These are phyloP conservation scores for Coturnix japonica DNA, from an alignment of 2,113 vertebrate species.

Conservation along the genomic window DNA sequence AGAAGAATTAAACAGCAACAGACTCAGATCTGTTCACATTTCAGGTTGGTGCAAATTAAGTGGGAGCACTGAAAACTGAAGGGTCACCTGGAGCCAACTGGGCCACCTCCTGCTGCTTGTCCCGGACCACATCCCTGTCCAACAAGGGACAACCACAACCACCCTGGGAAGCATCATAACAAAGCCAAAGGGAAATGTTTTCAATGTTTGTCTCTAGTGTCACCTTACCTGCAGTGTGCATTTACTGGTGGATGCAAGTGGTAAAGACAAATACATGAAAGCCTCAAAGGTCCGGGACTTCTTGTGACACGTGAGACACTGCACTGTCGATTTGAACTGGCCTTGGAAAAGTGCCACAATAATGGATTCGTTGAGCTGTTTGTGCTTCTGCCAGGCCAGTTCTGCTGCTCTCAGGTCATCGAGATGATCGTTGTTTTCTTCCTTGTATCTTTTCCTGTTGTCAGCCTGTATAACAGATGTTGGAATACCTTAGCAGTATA, in stretches of 20 bases:
- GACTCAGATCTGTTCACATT: neutral
- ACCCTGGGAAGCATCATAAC: accelerated
- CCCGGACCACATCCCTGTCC: neutral
- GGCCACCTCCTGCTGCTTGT: neutral
- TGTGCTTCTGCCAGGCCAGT: conserved; percentile 95
- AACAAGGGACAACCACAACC: neutral
- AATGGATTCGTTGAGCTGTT: conserved; percentile 94
- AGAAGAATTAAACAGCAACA: neutral
- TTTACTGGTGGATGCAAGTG: conserved; percentile 92
- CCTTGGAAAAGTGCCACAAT: conserved; percentile 97
- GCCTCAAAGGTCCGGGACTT: conserved; percentile 96
- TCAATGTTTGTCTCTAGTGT: neutral
- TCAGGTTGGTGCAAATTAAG: neutral
- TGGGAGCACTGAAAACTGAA: neutral
- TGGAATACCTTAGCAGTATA: neutral
- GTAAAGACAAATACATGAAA: conserved; percentile 95
- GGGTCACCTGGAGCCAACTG: neutral
- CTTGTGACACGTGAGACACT: conserved; percentile 94
- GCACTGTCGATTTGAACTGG: conserved; percentile 97
- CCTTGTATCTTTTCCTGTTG: conserved; percentile 93
- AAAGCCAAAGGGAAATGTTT: neutral
- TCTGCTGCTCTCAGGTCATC: conserved; percentile 90
- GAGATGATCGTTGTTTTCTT: conserved; percentile 92
- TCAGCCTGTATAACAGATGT: conserved; percentile 82
- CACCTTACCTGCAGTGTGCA: conserved; percentile 91